Percentiles rank a stretch among this genome's conserved stretches.
Conservation (phyloP, 2,888 invertebrate genomes). For the Drosophila leonis region DNA sequence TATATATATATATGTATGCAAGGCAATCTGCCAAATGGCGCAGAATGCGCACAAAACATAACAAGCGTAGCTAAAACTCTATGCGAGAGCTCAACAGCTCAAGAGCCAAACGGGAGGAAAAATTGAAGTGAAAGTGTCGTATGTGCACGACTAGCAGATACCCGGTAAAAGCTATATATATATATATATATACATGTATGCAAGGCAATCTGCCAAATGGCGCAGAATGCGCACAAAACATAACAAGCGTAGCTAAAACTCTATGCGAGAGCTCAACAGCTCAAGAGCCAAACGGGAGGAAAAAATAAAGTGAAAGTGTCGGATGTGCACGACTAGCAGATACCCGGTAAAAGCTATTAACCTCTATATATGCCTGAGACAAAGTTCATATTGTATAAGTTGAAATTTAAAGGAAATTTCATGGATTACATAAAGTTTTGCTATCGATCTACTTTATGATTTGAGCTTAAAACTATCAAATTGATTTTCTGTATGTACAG, state of each 20-base stretch:
- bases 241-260: slow-evolving; percentile 28
- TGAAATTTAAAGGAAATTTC: no score
- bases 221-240: slow-evolving; percentile 46
- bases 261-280: slow-evolving; percentile 21
- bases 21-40: slow-evolving; percentile 62
- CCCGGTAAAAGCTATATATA: background rate
- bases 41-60: slow-evolving; percentile 43
- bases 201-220: slow-evolving; percentile 60
- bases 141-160: slow-evolving; percentile 7
- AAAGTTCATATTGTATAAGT: no score
- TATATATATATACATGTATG: slow-evolving; percentile 10
- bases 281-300: slow-evolving; percentile 9
- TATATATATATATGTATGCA: background rate
- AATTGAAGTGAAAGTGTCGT: background rate
- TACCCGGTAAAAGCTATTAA: slow-evolving; percentile 1
- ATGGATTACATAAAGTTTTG: no score
- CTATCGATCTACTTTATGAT: no score
- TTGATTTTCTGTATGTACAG: no score
- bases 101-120: slow-evolving; percentile 7
- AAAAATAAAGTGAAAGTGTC: background rate
- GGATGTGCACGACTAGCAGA: slow-evolving; percentile 1
- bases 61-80: slow-evolving; percentile 27
- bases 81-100: slow-evolving; percentile 24
- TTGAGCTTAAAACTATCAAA: no score
- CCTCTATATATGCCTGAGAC: background rate